Percentiles rank a stretch among this genome's conserved stretches.
Evolutionary conservation across 1,140 invertebrate genomes (phyloP).

Genomic region (Zeugodacus cucurbitae): DNA sequence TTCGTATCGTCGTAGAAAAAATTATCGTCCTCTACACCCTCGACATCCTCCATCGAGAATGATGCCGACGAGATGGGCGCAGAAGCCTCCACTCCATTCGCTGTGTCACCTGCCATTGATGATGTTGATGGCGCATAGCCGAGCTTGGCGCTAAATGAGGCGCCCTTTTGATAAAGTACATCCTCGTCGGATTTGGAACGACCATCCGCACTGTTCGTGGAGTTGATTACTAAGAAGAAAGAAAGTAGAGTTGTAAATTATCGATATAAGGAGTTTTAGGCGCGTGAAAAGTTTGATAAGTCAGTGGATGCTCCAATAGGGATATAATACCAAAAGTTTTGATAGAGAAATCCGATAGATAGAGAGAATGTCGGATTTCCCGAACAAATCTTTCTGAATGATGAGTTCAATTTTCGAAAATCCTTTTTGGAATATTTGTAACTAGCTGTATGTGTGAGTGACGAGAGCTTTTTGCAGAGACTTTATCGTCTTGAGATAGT

Average conservation of each 20-base stretch:
- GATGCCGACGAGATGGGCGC: background rate
- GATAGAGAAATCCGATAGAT: no score
- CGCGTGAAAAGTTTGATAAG: background rate
- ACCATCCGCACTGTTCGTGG: conserved; percentile 70
- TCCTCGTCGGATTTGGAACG: conserved; percentile 73
- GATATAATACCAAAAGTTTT: no score
- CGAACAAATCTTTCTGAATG: no score
- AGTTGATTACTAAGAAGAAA: conserved; percentile 76
- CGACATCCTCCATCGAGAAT: conserved; percentile 27
- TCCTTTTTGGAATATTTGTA: no score
- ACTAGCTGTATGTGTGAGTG: no score
- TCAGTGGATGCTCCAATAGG: no score
- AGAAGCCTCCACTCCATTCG: background rate
- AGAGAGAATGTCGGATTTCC: no score
- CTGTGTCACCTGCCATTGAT: background rate
- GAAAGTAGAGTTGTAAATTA: background rate
- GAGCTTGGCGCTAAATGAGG: conserved; percentile 79
- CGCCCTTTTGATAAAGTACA: conserved; percentile 85
- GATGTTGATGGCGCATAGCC: conserved; percentile 40
- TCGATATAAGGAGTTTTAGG: background rate
- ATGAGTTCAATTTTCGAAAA: no score
- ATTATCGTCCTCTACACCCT: conserved; percentile 43
- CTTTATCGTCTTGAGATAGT: no score
- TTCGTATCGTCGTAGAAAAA: conserved; percentile 50
- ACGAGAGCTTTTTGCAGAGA: no score